Base-by-base conservation (phyloP, 1,140 invertebrate species). In the Leptinotarsa texana region DNA sequence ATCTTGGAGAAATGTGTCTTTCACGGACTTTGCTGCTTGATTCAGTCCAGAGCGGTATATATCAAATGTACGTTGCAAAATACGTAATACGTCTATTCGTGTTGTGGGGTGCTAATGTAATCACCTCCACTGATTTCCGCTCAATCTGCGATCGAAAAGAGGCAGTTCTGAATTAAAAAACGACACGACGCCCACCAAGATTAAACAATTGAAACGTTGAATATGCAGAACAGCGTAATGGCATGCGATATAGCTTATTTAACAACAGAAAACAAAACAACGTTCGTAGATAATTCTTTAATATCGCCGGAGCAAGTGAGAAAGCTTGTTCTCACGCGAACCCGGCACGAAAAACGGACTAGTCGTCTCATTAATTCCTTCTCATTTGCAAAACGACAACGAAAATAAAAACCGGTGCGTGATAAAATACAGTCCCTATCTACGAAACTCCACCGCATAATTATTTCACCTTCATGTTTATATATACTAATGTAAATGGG, bases 271-370 rank as follows among this genome's bases (percentile, higher is more conserved):
- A 66, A 66, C 6, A 66, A 66, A 66, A 66, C 27, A 66, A 24
- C 21, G 22, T 22, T 24, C 27, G 63, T 66, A 66, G 5, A 33
- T 33, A 66, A 33, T 66, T 18, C 63, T 66, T 66, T 66, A 33
- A 66, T 66, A 66, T 24, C 15, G 27, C 27, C 22, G 63, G 13
- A 24, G 21, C 27, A 66, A 66, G 63, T 66, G 63, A 22, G 63
- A 66, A 66, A 24, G 63, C 63, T 66, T 66, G 63, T 66, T 66
- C 63, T 66, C 63, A 66, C 63, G 63, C 63, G 63, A 66, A 22
- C 21, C 15, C 13, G 13, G n/a, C 63, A 33, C 63, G 63, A 24
- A 33, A 24, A 66, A 66, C 15, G n/a, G 22, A 63, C n/a, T 17
- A 63, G 61, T n/a, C 61, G 63, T 11, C 27, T 22, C 21, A 66